Base-by-base conservation (phyloP, 1,140 invertebrate genomes). In the Drosophila bipectinata region DNA sequence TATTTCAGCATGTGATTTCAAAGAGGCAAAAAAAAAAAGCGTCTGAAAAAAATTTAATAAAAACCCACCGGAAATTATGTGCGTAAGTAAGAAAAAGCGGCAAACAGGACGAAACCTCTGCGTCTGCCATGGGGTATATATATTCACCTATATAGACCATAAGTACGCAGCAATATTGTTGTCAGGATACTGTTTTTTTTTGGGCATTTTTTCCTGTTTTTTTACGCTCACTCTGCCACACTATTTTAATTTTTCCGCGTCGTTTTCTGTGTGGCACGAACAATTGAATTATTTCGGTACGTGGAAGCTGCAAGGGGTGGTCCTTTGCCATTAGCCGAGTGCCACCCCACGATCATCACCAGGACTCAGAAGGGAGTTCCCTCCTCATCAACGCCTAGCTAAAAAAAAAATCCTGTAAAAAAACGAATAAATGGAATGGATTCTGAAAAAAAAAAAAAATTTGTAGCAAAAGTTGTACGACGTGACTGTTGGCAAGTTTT, bases 251-350 rank as follows among this genome's bases (percentile, higher is more conserved):
- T 90, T 85, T 81, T 88, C 68, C 63, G 83, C 76, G 84, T 83
- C 79, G 68, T 69, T 72, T 77, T 82, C 77, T 61, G 75, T 66
- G 69, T 53, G 63, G 63, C 78, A 82, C 83, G 83, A 90, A 90
- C 88, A 90, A 90, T 90, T 90, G 89, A 90, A 90, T 90, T 90
- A 90, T 90, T 90, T 90, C 87, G 77, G 74, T 84, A 84, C 83
- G 56, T 69, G 64, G 59, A 78, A 73, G 71, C 67, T 73, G 61
- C 76, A 64, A 89, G 84, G 83, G 81, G 85, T 84, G 78, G 75
- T 61, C 58, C 53, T 52, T 54, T 81, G 60, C 84, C 80, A 89
- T 74, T 84, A 83, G 69, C 63, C 51, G 57, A 72, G 67, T 68
- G 72, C 66, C 76, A 85, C 74, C 85, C 79, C 79, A 76, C 77